Evolutionary conservation across 1,140 invertebrate species (phyloP).

Genomic region (Neelides sp.): DNA sequence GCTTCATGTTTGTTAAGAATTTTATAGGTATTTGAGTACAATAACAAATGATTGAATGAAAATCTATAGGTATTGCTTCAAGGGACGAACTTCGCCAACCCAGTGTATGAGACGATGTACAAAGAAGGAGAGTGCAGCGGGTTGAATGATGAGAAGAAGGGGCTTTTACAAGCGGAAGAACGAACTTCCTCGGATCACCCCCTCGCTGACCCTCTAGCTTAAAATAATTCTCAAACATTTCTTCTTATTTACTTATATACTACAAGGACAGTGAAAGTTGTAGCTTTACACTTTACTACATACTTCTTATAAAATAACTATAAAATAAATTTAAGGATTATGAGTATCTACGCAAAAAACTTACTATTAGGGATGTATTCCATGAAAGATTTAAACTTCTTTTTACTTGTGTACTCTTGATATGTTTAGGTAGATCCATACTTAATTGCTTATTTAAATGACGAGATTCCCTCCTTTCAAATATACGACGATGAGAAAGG

Average conservation of each 20-base stretch:
- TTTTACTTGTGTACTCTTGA: too few relatives aligned
- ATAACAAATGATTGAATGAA: constrained; percentile 11
- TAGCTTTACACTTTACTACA: too few relatives aligned
- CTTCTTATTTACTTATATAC: neutral
- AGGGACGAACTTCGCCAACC: constrained; percentile 64
- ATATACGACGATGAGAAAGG: too few relatives aligned
- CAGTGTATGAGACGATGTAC: constrained; percentile 69
- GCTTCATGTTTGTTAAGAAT: constrained; percentile 3
- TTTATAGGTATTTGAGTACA: constrained; percentile 13
- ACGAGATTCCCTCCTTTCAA: too few relatives aligned
- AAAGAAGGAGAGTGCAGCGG: constrained; percentile 36
- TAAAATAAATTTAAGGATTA: too few relatives aligned
- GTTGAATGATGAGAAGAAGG: constrained; percentile 42
- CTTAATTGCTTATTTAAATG: too few relatives aligned
- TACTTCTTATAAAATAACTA: too few relatives aligned
- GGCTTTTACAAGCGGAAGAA: constrained; percentile 37
- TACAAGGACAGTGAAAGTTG: neutral
- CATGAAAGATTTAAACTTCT: too few relatives aligned
- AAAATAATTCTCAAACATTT: constrained; percentile 5
- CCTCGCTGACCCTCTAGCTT: constrained; percentile 26
- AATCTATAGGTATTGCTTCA: constrained; percentile 36
- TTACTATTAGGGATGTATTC: too few relatives aligned
- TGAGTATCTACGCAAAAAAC: too few relatives aligned
- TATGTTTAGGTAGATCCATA: too few relatives aligned
- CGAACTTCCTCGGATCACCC: constrained; percentile 28